Evolutionary conservation across 1,140 invertebrate genomes (phyloP), one percentile per base, ranked within the genome.

Genomic region (Drosophila kanapiae): DNA sequence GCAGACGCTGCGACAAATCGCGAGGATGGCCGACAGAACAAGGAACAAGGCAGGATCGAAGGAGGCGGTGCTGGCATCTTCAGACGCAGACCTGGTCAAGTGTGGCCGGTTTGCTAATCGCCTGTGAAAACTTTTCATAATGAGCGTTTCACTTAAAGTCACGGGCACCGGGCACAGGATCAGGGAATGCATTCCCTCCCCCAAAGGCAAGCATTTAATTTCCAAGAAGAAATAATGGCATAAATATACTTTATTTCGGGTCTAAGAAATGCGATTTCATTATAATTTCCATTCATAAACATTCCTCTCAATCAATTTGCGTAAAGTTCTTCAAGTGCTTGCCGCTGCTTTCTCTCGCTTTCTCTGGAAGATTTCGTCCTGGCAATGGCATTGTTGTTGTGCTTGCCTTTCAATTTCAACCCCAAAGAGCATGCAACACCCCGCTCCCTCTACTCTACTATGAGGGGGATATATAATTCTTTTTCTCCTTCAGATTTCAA

Each of bases 1-100:
- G 78, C 85, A 88, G 85, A 88, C 85, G 85, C 78, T 88, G 84
- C 81, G 84, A 84, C 84, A 88, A 88, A 65, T 80, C 82, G 74
- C 63, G 61, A 62, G 51, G 60, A 62, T 37, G 63, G 40, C 18
- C 58, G n/a, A n/a, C n/a, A n/a, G n/a, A n/a, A n/a, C n/a, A 51
- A 48, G 29, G 49, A 23, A 11, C 6, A 33, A 51, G 29, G n/a
- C 38, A 48, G 40, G 31, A 43, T 10, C 43, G n/a, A 33, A 35
- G 51, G 8, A 35, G 47, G 40, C 31, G 35, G 38, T 43, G 74
- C 53, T 38, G 14, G 49, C 49, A 18, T 61, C 43, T 70, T 62
- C 27, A 75, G 40, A 43, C 47, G 37, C 38, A 43, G 61, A 80
- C 45, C 67, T 90, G 84, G 84, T 87, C 85, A 90, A 87, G 80